Base-by-base conservation (phyloP, 2,113 vertebrate genomes). In the Nettapus auritus region DNA sequence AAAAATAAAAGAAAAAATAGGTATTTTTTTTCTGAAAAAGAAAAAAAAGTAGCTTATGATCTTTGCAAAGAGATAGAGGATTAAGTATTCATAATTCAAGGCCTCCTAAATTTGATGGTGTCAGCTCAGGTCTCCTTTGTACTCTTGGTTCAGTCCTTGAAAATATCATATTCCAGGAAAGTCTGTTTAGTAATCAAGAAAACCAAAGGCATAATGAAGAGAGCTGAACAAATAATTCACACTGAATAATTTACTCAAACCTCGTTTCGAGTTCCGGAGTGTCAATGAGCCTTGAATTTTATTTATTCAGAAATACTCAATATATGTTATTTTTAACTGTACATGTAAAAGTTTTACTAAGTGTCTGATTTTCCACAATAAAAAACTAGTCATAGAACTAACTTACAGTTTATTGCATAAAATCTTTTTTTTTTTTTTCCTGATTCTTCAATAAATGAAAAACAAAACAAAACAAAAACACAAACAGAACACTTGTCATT, bases 211-310 rank as follows among this genome's bases (percentile, higher is more conserved):
- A 86, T 92, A 96, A 96, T 91, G 88, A 94, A 86, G 76, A 88
- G 60, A 92, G 40, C n/a, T 93, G 91, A 97, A 89, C 81, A 97
- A 96, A 95, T 96, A 97, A 97, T 97, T 96, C 91, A 92, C 94
- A 44, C 82, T 95, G 95, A 96, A 96, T 96, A 96, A 97, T 96
- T 96, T 94, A 86, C 66, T 95, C 55, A 77, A 71, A 55, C 14
- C 63, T 94, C 1, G 0, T 88, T 94, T 88, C 1, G 3, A 77
- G 36, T 89, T 88, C 44, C 80, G 59, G 46, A 88, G 70, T 67
- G 55, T 59, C 84, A 85, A 71, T 94, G 59, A 96, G 68, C 29
- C 16, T 77, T 80, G 71, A 68, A 60, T 70, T 91, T 81, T 78
- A 82, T 90, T 96, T 94, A 52, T 96, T 93, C 53, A 79, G 78